Evolutionary conservation across 1,140 invertebrate species (phyloP).

Genomic region (Calephelis virginiensis): DNA sequence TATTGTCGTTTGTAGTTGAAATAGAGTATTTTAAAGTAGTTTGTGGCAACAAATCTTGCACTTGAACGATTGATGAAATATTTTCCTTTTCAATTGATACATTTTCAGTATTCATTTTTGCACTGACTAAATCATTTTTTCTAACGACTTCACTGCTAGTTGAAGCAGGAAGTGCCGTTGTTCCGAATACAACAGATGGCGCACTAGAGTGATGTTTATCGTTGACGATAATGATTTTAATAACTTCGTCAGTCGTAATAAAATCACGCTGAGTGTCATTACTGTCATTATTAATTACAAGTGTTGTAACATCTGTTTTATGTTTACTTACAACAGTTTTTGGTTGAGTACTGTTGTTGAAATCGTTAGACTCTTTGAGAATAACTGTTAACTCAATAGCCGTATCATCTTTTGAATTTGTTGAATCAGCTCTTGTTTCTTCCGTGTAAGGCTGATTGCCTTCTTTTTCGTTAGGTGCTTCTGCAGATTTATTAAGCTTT

Average conservation of each 20-base stretch:
- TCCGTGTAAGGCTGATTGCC: slow-evolving; percentile 21
- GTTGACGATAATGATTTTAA: slow-evolving; percentile 53
- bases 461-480: slow-evolving; percentile 22
- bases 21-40: background rate
- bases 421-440: slow-evolving; percentile 24
- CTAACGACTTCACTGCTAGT: background rate
- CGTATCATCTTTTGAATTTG: slow-evolving; percentile 40
- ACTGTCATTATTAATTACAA: slow-evolving; percentile 29
- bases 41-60: background rate
- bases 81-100: background rate
- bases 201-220: slow-evolving; percentile 41
- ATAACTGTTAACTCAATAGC: slow-evolving; percentile 59
- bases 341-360: slow-evolving; percentile 20
- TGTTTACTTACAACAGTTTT: background rate
- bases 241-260: slow-evolving; percentile 56
- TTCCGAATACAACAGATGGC: slow-evolving; percentile 49
- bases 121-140: background rate
- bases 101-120: background rate
- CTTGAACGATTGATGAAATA: background rate
- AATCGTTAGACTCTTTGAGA: slow-evolving; percentile 41
- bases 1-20: background rate
- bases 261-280: slow-evolving; percentile 32
- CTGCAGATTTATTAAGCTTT: slow-evolving; percentile 20
- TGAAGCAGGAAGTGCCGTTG: slow-evolving; percentile 53
- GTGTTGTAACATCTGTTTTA: slow-evolving; percentile 16